Conservation (phyloP, 2,113 vertebrate species). For the Callospermophilus lateralis region DNA sequence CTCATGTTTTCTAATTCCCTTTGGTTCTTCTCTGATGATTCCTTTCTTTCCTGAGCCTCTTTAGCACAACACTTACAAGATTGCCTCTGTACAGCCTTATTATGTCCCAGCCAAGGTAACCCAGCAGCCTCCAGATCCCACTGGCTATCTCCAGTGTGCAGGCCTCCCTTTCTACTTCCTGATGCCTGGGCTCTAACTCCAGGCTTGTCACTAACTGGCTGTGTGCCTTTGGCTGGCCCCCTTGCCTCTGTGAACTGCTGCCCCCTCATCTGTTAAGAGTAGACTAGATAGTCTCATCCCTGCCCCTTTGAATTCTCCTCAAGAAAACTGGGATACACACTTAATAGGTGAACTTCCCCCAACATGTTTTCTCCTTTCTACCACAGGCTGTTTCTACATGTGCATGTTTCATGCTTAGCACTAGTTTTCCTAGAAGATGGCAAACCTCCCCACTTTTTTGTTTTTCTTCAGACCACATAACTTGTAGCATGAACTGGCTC, state of each 20-base stretch:
- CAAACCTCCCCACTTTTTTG: background rate
- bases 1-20: conserved; percentile 42
- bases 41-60: conserved; percentile 85
- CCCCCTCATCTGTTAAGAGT: background rate
- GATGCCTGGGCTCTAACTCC: background rate
- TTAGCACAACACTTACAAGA: conserved; percentile 90
- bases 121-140: background rate
- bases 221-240: background rate
- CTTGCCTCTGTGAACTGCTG: background rate
- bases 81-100: conserved; percentile 86
- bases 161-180: background rate
- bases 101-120: conserved; percentile 89
- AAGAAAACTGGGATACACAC: background rate
- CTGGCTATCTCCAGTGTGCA: background rate
- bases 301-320: background rate
- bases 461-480: background rate
- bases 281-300: background rate
- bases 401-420: background rate
- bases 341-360: background rate
- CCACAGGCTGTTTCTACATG: background rate
- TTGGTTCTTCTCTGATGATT: conserved; percentile 64
- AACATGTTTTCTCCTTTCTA: background rate
- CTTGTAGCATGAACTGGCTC: background rate
- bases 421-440: background rate
- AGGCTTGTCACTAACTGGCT: conserved; percentile 27